Conservation (phyloP, 2,797 vertebrate genomes). For the Masticophis lateralis region DNA sequence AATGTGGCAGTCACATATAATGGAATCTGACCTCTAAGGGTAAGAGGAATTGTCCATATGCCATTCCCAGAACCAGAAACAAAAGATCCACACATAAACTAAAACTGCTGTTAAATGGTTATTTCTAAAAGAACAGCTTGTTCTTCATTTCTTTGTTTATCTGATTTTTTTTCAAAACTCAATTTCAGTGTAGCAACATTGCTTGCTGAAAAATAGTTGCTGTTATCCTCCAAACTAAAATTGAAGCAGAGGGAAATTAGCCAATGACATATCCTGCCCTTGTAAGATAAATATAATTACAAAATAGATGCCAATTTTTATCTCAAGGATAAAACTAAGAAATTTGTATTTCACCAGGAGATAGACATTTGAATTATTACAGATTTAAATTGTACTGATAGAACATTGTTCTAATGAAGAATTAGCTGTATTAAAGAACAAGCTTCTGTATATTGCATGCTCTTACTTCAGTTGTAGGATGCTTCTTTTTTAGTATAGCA, state of each 20-base stretch:
- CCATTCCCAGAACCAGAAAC: constrained; percentile 62
- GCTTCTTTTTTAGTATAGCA: neutral
- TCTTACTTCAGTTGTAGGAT: neutral
- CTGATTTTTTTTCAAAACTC: constrained; percentile 62
- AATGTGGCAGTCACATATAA: constrained; percentile 55
- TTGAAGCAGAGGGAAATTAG: neutral
- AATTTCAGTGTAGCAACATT: constrained; percentile 43
- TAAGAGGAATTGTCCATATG: constrained; percentile 61
- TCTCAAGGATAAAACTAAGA: neutral
- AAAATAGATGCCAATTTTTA: neutral
- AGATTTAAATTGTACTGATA: neutral
- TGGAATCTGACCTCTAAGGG: constrained; percentile 64
- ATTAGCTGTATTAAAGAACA: neutral
- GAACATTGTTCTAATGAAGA: neutral
- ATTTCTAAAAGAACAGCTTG: constrained; percentile 48
- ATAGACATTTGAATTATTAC: neutral
- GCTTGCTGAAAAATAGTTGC: constrained; percentile 25
- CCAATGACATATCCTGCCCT: constrained; percentile 39
- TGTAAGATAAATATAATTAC: neutral
- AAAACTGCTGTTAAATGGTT: constrained; percentile 55
- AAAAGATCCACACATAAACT: constrained; percentile 57
- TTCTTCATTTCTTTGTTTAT: constrained; percentile 65
- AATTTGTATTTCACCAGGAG: neutral
- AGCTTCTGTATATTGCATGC: neutral
- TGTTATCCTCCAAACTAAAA: constrained; percentile 14